Evolutionary conservation across 1,140 invertebrate genomes (phyloP).

Genomic region (Drosophila orosa): DNA sequence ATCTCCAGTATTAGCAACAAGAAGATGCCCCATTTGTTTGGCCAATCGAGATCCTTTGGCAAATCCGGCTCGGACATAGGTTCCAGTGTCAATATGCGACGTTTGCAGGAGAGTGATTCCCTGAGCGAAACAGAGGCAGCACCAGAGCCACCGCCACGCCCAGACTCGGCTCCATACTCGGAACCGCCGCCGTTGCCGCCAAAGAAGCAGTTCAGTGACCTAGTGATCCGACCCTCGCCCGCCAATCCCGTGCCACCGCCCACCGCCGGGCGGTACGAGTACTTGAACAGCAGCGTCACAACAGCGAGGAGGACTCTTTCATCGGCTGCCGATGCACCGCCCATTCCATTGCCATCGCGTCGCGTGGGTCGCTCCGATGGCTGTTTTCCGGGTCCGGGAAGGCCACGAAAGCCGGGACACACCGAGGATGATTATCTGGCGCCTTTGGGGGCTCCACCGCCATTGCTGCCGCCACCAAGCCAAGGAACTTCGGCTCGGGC

Average conservation of each 20-base stretch:
- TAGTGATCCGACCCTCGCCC: conserved; percentile 81
- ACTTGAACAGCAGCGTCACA: conserved; percentile 54
- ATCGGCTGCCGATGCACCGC: conserved; percentile 84
- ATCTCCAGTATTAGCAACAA: conserved; percentile 83
- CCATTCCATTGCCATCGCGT: conserved; percentile 87
- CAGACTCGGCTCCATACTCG: conserved; percentile 85
- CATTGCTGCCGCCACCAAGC: conserved; percentile 70
- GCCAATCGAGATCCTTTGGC: conserved; percentile 72
- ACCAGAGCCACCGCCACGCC: conserved; percentile 90
- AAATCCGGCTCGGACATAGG: conserved; percentile 70
- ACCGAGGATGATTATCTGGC: conserved; percentile 88
- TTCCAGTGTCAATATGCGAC: conserved; percentile 82
- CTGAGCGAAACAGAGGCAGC: conserved; percentile 85
- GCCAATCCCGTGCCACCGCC: conserved; percentile 32
- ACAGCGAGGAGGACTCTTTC: conserved; percentile 36
- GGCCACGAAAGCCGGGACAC: conserved; percentile 84
- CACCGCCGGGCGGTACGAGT: conserved; percentile 66
- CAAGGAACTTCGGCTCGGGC: conserved; percentile 58
- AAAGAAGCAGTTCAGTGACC: conserved; percentile 88
- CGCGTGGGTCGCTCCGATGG: conserved; percentile 86
- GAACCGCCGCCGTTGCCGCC: conserved; percentile 93
- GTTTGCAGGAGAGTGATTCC: conserved; percentile 83
- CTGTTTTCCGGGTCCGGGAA: conserved; percentile 84
- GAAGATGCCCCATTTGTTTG: conserved; percentile 83
- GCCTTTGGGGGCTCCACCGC: conserved; percentile 83